Base-by-base conservation (phyloP, 92 coral and sea anemone species). In the Zoanthus sansibaricus region DNA sequence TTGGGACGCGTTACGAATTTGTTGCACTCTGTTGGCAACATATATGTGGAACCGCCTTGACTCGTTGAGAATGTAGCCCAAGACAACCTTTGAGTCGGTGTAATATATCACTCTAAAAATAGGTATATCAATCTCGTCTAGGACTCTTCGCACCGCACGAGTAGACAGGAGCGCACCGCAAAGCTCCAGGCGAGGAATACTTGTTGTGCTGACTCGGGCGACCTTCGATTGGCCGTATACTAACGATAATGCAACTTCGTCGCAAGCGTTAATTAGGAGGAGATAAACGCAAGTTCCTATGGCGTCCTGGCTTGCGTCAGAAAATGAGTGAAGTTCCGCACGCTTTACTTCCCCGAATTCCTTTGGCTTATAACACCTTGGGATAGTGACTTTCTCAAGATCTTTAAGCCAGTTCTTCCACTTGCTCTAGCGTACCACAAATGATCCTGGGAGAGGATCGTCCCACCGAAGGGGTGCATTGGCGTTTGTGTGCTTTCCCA, bases 221-320 rank as follows among this genome's bases (percentile, higher is more conserved):
- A 78, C 77, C 75, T 76, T 88, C 13, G 89, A 84, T 88, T 91
- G 92, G 46, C 92, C 90, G 67, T 55, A 84, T 47, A 84, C 67
- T 5, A 89, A 86, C 49, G 83, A 14, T 33, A 82, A 87, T 11
- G 86, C 18, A 17, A 80, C 67, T n/a, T 79, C 79, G 18, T 76
- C 77, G 31, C 18, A 58, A 25, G 46, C 84, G 79, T 85, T 79
- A 76, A 91, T 64, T 77, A 76, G 89, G 48, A 78, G 74, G 30
- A 88, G 89, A 51, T 87, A 82, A 12, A 87, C 71, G 78, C 80
- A 77, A 13, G 79, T 75, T 14, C 83, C 91, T 15, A 76, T 88
- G 33, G 88, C 88, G 44, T 88, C 79, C 59, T 88, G 76, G 42
- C 91, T 88, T 18, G 91, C 91, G 55, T 88, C 91, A 15, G 91